These are phyloP conservation scores for Phalacrocorax carbo DNA, from an alignment of 2,113 vertebrate species.

Conservation along the genomic window DNA sequence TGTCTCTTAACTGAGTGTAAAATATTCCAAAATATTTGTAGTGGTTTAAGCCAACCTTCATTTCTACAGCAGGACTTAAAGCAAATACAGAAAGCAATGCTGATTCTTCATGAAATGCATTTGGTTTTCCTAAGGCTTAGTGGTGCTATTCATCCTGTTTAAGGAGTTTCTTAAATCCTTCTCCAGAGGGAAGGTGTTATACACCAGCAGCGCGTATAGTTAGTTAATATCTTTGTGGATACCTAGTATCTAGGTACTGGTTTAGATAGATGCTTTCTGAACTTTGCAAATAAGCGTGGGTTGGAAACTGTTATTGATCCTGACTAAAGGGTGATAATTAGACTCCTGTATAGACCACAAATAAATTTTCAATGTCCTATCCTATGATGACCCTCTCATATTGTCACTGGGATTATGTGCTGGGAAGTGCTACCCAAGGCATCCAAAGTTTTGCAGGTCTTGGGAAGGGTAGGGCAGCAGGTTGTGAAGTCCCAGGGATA, in stretches of 20 bases:
- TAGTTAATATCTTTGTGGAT: neutral
- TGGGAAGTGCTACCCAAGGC: neutral
- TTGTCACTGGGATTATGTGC: neutral
- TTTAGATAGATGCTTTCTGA: neutral
- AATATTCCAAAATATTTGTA: neutral
- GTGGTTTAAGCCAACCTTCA: neutral
- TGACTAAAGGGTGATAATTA: neutral
- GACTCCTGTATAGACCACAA: neutral
- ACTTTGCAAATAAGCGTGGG: neutral
- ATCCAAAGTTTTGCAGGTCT: neutral
- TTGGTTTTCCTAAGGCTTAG: neutral
- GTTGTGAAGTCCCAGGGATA: neutral
- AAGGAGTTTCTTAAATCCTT: neutral
- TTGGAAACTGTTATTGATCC: neutral
- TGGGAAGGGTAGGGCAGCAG: neutral
- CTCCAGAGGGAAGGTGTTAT: neutral
- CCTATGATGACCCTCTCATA: neutral
- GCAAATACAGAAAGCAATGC: neutral
- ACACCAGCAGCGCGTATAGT: neutral
- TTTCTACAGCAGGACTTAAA: neutral
- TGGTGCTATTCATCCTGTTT: neutral
- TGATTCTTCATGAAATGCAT: neutral
- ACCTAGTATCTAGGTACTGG: neutral
- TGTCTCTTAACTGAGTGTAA: neutral
- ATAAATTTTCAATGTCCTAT: neutral